Percentiles rank a stretch among this genome's conserved stretches.
Evolutionary conservation across 1,140 invertebrate genomes (phyloP).

Genomic region (Pantala flavescens): DNA sequence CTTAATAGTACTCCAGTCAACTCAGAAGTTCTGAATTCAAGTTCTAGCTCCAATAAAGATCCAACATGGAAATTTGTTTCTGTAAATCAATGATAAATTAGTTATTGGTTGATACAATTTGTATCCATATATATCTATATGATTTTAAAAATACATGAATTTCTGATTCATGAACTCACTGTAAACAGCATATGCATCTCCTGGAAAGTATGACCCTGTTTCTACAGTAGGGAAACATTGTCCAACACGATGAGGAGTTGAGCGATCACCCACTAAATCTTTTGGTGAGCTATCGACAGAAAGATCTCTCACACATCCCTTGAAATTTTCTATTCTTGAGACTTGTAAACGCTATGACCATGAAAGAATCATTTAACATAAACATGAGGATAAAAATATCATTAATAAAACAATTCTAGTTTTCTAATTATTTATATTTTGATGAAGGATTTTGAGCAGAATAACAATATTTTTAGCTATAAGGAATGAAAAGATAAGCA

Average conservation of each 20-base stretch:
- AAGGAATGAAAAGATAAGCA: too few relatives aligned
- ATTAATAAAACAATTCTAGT: slow-evolving; percentile 22
- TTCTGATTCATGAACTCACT: slow-evolving; percentile 43
- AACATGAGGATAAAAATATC: slow-evolving; percentile 12
- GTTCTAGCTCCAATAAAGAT: slow-evolving; percentile 53
- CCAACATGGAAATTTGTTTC: slow-evolving; percentile 60
- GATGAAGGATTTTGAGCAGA: too few relatives aligned
- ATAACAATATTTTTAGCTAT: too few relatives aligned
- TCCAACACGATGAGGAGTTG: slow-evolving; percentile 61
- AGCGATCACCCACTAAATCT: slow-evolving; percentile 55
- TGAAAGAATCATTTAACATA: not conserved
- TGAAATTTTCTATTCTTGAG: slow-evolving; percentile 60
- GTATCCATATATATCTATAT: not conserved
- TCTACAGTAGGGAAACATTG: slow-evolving; percentile 81
- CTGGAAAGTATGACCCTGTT: slow-evolving; percentile 73
- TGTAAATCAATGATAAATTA: slow-evolving; percentile 32
- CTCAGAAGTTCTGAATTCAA: slow-evolving; percentile 77
- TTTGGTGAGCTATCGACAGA: slow-evolving; percentile 60
- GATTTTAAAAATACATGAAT: slow-evolving; percentile 16
- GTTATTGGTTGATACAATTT: not conserved
- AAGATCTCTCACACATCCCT: slow-evolving; percentile 70
- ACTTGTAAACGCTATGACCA: slow-evolving; percentile 32
- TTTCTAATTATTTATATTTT: too few relatives aligned
- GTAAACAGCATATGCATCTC: slow-evolving; percentile 70
- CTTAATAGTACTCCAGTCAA: slow-evolving; percentile 68